These are phyloP conservation scores for Helicoverpa armigera DNA, from an alignment of 1,140 invertebrate genomes.

Conservation along the genomic window DNA sequence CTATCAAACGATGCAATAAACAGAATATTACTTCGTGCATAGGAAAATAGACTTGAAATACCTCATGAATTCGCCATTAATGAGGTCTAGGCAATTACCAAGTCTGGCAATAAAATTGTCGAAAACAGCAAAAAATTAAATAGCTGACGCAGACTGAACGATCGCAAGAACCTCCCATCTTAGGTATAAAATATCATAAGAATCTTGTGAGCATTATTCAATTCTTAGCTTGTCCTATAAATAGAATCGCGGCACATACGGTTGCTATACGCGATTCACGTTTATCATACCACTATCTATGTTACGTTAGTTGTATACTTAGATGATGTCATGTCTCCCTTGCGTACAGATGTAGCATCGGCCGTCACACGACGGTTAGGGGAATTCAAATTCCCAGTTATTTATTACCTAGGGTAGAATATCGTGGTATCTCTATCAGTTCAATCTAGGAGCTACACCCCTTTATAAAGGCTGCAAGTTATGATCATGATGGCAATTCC, in stretches of 20 bases:
- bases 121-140: neutral
- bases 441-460: no score
- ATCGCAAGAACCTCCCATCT: conserved; percentile 6
- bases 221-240: conserved; percentile 19
- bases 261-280: conserved; percentile 31
- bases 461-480: no score
- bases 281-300: conserved; percentile 35
- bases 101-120: neutral
- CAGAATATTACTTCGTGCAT: no score
- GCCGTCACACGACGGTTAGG: neutral
- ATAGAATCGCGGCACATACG: conserved; percentile 38
- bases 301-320: conserved; percentile 23
- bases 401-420: neutral
- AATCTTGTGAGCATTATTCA: conserved; percentile 13
- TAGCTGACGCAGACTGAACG: neutral
- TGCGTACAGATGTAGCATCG: neutral
- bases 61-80: no score
- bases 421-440: neutral
- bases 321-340: conserved; percentile 39
- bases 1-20: no score
- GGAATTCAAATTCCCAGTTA: neutral
- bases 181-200: conserved; percentile 11
- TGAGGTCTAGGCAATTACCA: no score
- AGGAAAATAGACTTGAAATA: no score
- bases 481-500: neutral